Conservation (phyloP, 2,113 vertebrate genomes). For the Prunella himalayana region DNA sequence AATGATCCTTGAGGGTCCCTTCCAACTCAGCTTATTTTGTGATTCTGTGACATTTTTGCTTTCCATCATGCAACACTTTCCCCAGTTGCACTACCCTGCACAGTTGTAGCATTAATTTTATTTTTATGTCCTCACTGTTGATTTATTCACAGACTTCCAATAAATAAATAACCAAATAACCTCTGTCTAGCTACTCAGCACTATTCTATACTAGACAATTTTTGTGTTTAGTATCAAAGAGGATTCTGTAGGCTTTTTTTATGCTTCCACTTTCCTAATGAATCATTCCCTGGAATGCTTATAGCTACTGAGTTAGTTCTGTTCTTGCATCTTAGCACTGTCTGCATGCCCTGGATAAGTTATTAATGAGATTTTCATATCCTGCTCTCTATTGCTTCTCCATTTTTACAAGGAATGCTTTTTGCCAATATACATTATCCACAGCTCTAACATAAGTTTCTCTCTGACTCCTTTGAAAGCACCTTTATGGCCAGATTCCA, state of each 20-base stretch:
- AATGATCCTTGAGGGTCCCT: not conserved
- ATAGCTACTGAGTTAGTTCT: not conserved
- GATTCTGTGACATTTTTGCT: not conserved
- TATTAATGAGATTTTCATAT: constrained; percentile 41
- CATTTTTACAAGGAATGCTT: not conserved
- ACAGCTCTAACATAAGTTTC: not conserved
- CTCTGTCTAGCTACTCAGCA: not conserved
- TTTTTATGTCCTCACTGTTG: not conserved
- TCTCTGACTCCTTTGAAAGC: not conserved
- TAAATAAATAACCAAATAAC: not conserved
- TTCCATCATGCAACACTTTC: not conserved
- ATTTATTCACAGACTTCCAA: not conserved
- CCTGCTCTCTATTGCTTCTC: not conserved
- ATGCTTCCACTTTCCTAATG: not conserved
- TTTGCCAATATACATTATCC: not conserved
- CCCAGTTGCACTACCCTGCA: not conserved
- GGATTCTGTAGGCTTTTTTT: not conserved
- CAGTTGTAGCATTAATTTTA: not conserved
- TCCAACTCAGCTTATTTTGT: not conserved
- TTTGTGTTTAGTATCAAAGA: not conserved
- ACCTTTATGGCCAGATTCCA: not conserved
- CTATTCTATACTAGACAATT: not conserved
- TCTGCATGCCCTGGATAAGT: constrained; percentile 20
- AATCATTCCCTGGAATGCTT: not conserved
- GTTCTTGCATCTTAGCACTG: not conserved